Evolutionary conservation across 2,888 invertebrate genomes (phyloP).

Genomic region (Lottia scabra): DNA sequence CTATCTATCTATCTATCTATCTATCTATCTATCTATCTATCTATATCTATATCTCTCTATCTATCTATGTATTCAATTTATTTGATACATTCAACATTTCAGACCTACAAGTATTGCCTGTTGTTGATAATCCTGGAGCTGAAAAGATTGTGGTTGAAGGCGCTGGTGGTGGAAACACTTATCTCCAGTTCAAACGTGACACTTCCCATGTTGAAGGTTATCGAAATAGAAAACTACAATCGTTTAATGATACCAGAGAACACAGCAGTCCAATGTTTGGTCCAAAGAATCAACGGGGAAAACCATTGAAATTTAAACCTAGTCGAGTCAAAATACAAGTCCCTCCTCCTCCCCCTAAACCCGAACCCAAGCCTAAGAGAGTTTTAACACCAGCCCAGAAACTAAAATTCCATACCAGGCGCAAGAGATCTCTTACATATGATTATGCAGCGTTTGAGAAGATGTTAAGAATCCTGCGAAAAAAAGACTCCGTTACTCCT

Average conservation of each 20-base stretch:
- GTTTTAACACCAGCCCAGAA: neutral
- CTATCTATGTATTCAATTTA: too few species aligned
- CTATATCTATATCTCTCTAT: too few species aligned
- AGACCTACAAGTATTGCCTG: slow-evolving; percentile 33
- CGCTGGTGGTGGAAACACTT: slow-evolving; percentile 12
- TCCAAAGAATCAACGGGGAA: neutral
- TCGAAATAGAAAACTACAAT: slow-evolving; percentile 12
- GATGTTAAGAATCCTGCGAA: slow-evolving; percentile 36
- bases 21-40: too few species aligned
- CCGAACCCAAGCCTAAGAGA: slow-evolving; percentile 2
- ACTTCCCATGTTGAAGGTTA: neutral
- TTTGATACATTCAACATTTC: neutral
- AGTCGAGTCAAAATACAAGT: neutral
- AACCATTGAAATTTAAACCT: neutral
- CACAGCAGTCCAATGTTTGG: neutral
- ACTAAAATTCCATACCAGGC: neutral
- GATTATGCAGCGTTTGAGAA: slow-evolving; percentile 28
- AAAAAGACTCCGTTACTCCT: slow-evolving; percentile 33
- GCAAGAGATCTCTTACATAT: neutral
- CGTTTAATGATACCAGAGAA: slow-evolving; percentile 10
- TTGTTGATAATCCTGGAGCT: slow-evolving; percentile 22
- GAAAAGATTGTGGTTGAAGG: slow-evolving; percentile 24
- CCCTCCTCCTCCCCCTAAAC: neutral
- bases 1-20: too few species aligned
- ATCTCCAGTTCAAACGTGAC: slow-evolving; percentile 5